Evolutionary conservation across 2,888 invertebrate genomes (phyloP), one percentile per base, ranked within the genome.

Genomic region (Nemapogon koenigi): DNA sequence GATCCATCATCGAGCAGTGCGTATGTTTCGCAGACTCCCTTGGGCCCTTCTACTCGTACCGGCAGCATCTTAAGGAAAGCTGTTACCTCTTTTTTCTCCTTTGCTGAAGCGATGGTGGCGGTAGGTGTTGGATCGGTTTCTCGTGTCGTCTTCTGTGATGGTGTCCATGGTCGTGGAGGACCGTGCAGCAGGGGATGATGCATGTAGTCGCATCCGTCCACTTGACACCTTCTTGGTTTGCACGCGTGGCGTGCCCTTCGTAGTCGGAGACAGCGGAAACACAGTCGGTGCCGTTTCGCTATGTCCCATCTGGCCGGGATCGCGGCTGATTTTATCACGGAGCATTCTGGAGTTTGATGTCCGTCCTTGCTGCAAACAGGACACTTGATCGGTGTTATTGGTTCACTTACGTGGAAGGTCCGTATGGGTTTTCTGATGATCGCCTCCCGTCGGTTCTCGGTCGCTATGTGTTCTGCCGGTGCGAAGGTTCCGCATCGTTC

Each of bases 1-100:
- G 43, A 42, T 1, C 44, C 44, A 14, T 45, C 46, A 28, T 43
- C 43, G 4, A 46, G 29, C 8, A 29, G 29, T 3, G 29, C 29
- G 29, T 29, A 29, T 1, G 43, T 43, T 6, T 40, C 35, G 4
- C 35, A 10, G 1, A 7, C 16, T 3, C 44, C 43, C 8, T 10
- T 17, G 7, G 43, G 41, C 11, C 43, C 45, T 2, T 16, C 3
- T 6, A 42, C 17, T 15, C n/a, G 22, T 3, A 42, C 40, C 8
- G 4, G 43, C 3, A 29, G 3, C 6, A 29, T 29, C 16, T 29
- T 29, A 3, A 29, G n/a, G 11, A 29, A 13, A 7, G 29, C 29
- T 14, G 15, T 14, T 14, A 7, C 29, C 7, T 13, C n/a, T 4
- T 6, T 11, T 14, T 7, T 7, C 29, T 4, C 29, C 11, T 14